These are phyloP conservation scores for Nephrotoma flavescens DNA, from an alignment of 2,888 invertebrate genomes.

Conservation along the genomic window DNA sequence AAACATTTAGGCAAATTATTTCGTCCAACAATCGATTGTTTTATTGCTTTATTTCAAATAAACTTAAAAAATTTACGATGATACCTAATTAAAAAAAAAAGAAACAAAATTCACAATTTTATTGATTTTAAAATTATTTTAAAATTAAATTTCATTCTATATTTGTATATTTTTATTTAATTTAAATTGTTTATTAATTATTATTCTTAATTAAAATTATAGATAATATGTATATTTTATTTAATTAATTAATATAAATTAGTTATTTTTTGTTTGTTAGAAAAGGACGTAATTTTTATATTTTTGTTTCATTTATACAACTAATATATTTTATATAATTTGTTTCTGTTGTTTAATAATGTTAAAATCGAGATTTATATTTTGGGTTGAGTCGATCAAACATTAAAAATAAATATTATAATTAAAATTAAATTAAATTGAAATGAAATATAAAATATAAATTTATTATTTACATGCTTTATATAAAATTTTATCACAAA, in stretches of 20 bases:
- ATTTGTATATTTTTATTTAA: background rate
- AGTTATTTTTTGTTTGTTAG: background rate
- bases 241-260: background rate
- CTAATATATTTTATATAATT: background rate
- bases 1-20: background rate
- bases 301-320: background rate
- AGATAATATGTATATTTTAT: background rate
- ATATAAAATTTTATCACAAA: conserved; percentile 12
- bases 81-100: background rate
- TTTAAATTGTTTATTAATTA: background rate
- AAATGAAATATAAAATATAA: background rate
- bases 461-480: background rate
- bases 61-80: background rate
- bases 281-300: background rate
- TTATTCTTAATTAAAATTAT: background rate
- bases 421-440: background rate
- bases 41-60: background rate
- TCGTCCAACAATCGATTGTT: background rate
- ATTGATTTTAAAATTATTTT: background rate
- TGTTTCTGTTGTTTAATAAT: background rate
- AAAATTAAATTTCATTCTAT: background rate
- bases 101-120: background rate
- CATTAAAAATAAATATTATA: background rate
- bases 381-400: background rate
- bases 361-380: background rate